phyloP scores from a whole-genome alignment of 2,113 vertebrate species.

The Ornithorhynchus anatinus region DNA sequence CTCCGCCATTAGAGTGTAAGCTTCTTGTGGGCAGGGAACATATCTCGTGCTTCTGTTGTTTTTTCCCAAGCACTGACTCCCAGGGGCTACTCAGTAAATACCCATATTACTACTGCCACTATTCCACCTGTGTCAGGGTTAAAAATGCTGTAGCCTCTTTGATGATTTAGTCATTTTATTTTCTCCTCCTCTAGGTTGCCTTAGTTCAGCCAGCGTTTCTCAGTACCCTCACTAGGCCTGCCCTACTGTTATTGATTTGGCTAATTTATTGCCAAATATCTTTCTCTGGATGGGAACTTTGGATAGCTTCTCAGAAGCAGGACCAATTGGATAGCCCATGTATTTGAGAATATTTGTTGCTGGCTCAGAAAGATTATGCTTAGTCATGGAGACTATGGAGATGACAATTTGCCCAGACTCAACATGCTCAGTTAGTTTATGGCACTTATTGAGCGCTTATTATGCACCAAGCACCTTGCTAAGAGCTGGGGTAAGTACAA shows the following conservation, averaged over 20 bases:
- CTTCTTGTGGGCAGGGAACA: too few relatives aligned
- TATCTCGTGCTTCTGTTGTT: too few relatives aligned
- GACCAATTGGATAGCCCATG: background rate
- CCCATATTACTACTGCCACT: too few relatives aligned
- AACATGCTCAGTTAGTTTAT: background rate
- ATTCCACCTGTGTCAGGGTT: background rate
- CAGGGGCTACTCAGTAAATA: too few relatives aligned
- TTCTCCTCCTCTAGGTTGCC: background rate
- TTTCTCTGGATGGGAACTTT: background rate
- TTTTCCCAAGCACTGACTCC: too few relatives aligned
- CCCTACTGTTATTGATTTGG: background rate
- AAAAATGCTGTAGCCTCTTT: background rate
- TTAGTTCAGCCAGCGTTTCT: background rate
- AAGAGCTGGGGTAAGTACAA: too few relatives aligned
- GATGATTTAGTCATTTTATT: background rate
- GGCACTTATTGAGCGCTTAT: too few relatives aligned
- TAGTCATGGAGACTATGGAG: background rate
- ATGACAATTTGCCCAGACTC: background rate
- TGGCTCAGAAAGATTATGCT: background rate
- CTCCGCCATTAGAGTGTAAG: too few relatives aligned
- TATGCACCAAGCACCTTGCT: too few relatives aligned
- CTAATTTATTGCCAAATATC: background rate
- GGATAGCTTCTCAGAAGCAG: background rate
- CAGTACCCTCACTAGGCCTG: background rate
- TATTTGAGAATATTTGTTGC: background rate